phyloP scores from a whole-genome alignment of 2,888 invertebrate genomes.

The Athalia cordata region DNA sequence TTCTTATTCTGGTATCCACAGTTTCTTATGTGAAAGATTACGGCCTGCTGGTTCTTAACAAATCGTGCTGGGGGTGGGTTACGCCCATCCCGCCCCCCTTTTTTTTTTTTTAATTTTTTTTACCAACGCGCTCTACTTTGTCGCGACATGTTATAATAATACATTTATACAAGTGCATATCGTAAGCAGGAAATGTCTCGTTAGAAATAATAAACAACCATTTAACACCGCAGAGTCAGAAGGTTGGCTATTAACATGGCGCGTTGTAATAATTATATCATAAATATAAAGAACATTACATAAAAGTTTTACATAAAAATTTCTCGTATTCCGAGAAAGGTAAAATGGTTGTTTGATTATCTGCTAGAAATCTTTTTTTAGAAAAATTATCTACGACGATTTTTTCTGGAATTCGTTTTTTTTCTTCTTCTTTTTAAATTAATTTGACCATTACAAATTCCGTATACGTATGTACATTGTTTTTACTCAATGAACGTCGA shows the following conservation, averaged over 20 bases:
- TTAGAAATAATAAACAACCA: slow-evolving; percentile 68
- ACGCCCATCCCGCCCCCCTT: no score
- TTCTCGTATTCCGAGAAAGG: background rate
- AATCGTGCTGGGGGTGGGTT: no score
- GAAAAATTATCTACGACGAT: no score
- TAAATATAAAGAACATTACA: slow-evolving; percentile 19
- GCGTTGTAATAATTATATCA: slow-evolving; percentile 52
- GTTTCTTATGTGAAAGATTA: no score
- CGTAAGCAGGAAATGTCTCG: slow-evolving; percentile 68
- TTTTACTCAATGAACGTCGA: background rate
- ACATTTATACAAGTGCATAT: slow-evolving; percentile 54
- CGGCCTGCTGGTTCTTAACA: no score
- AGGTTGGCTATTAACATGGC: slow-evolving; percentile 52
- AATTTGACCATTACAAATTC: background rate
- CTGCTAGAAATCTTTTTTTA: no score
- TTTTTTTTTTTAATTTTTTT: background rate
- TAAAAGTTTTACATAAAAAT: slow-evolving; percentile 25
- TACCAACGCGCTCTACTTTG: slow-evolving; percentile 6
- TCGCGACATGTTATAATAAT: slow-evolving; percentile 27
- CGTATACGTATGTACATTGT: background rate
- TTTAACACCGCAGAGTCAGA: slow-evolving; percentile 50
- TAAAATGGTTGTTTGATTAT: background rate
- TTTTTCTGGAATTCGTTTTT: no score
- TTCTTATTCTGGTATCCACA: no score
- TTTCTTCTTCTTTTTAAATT: no score